Evolutionary conservation across 2,888 invertebrate genomes (phyloP).

Genomic region (Pyrochroa serraticornis): DNA sequence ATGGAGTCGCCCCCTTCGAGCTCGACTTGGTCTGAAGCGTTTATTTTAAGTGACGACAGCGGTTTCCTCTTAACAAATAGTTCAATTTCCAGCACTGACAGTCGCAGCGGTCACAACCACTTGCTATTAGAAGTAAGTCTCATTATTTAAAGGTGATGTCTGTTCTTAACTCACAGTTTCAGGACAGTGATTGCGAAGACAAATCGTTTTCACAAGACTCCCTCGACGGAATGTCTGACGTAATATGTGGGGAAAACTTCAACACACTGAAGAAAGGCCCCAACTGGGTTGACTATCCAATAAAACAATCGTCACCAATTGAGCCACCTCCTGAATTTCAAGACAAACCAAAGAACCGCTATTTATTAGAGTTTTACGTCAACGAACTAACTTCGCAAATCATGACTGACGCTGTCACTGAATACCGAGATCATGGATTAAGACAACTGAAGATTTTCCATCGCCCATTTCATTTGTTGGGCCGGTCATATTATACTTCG

Average conservation of each 20-base stretch:
- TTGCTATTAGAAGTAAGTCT: slow-evolving; percentile 70
- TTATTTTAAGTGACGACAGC: slow-evolving; percentile 77
- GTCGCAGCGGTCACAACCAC: slow-evolving; percentile 70
- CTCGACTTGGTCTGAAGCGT: slow-evolving; percentile 75
- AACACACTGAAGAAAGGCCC: slow-evolving; percentile 84
- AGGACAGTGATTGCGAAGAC: slow-evolving; percentile 83
- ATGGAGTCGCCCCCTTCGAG: slow-evolving; percentile 82
- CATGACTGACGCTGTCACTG: slow-evolving; percentile 59
- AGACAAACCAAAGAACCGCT: slow-evolving; percentile 62
- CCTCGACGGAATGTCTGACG: slow-evolving; percentile 74
- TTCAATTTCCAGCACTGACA: slow-evolving; percentile 77
- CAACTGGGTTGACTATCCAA: slow-evolving; percentile 59
- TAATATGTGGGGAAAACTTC: slow-evolving; percentile 81
- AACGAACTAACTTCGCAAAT: slow-evolving; percentile 58
- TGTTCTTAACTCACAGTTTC: slow-evolving; percentile 59
- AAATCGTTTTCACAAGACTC: slow-evolving; percentile 78
- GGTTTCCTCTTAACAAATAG: slow-evolving; percentile 75
- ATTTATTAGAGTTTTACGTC: slow-evolving; percentile 57
- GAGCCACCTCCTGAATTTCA: slow-evolving; percentile 88
- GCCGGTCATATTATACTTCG: slow-evolving; percentile 61
- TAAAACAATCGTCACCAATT: slow-evolving; percentile 70
- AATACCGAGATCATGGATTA: slow-evolving; percentile 53
- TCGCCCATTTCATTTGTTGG: slow-evolving; percentile 34
- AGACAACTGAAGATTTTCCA: slow-evolving; percentile 34
- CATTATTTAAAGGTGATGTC: neutral